Evolutionary conservation across 1,140 invertebrate genomes (phyloP).

Genomic region (Galleria mellonella): DNA sequence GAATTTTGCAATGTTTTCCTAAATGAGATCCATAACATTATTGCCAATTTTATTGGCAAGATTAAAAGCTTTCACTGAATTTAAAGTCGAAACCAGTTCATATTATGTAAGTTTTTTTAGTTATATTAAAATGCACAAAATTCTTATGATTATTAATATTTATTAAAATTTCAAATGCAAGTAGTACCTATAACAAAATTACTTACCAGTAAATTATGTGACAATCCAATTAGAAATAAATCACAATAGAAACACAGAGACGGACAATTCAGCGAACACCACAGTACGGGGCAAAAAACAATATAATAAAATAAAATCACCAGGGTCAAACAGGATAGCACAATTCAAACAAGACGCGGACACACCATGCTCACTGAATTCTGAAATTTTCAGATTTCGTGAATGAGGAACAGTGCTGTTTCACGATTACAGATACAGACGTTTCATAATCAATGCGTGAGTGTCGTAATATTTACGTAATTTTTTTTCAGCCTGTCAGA

Average conservation of each 20-base stretch:
- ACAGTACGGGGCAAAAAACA: constrained; percentile 46
- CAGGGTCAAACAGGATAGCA: constrained; percentile 54
- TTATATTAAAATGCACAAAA: no score
- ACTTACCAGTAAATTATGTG: constrained; percentile 50
- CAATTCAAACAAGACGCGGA: constrained; percentile 46
- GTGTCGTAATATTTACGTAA: constrained; percentile 71
- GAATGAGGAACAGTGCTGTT: constrained; percentile 20
- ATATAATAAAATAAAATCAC: constrained; percentile 62
- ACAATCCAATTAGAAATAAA: constrained; percentile 62
- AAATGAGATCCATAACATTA: no score
- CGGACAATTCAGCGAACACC: constrained; percentile 29
- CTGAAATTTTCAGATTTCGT: constrained; percentile 13
- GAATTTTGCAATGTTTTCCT: no score
- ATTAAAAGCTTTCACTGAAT: no score
- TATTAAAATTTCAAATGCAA: background rate
- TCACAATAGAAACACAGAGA: constrained; percentile 56
- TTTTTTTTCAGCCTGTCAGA: constrained; percentile 64
- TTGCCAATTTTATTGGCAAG: no score
- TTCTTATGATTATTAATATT: no score
- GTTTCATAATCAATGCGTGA: constrained; percentile 60
- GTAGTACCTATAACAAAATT: background rate
- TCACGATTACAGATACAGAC: constrained; percentile 32
- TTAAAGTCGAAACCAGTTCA: no score
- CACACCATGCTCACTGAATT: constrained; percentile 30
- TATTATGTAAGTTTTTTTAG: no score